These are phyloP conservation scores for Zootoca vivipara DNA, from an alignment of 2,113 vertebrate genomes.

Conservation along the genomic window DNA sequence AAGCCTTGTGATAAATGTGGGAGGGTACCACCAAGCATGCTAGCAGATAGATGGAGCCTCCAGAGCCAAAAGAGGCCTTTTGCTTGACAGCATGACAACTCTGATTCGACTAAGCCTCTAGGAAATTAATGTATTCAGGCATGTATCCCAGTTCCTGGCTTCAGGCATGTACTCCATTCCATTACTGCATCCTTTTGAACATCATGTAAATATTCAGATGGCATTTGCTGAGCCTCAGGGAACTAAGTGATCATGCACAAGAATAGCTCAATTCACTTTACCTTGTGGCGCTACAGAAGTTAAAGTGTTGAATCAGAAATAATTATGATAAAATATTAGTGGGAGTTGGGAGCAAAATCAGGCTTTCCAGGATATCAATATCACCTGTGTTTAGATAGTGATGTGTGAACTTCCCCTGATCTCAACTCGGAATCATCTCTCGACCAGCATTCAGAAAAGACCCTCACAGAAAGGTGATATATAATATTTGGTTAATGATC, in stretches of 20 bases:
- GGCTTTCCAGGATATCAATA: not conserved
- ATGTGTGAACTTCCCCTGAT: not conserved
- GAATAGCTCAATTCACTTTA: not conserved
- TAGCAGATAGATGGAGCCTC: not conserved
- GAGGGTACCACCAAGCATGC: not conserved
- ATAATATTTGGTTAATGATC: too few relatives aligned
- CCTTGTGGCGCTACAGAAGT: not conserved
- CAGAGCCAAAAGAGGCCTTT: not conserved
- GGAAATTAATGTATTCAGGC: not conserved
- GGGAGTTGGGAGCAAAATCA: not conserved
- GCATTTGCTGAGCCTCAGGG: not conserved
- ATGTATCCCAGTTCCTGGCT: not conserved
- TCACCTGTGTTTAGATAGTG: not conserved
- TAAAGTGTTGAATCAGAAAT: not conserved
- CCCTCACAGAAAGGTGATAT: not conserved
- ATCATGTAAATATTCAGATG: not conserved
- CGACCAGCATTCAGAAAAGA: not conserved
- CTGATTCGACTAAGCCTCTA: not conserved
- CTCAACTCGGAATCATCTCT: not conserved
- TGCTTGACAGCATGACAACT: not conserved
- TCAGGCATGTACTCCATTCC: not conserved
- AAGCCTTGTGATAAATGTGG: not conserved
- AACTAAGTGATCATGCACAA: not conserved
- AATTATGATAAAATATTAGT: not conserved
- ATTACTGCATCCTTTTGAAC: not conserved